These are phyloP conservation scores for Rhodophaea formosa DNA, from an alignment of 2,888 invertebrate species.

Conservation along the genomic window DNA sequence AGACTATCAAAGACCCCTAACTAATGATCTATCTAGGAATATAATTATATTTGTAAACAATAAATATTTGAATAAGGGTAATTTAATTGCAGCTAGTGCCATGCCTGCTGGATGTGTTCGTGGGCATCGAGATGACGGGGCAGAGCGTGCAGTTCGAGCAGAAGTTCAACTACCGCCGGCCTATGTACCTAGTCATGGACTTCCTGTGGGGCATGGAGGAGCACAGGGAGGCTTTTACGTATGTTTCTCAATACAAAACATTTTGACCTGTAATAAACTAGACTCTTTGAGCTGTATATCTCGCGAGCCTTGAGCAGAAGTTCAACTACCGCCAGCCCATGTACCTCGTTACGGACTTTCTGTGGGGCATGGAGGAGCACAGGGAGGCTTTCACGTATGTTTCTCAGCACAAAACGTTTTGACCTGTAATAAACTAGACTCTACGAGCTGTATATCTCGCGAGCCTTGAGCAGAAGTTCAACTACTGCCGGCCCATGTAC, in stretches of 20 bases:
- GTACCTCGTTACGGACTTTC: slow-evolving; percentile 95
- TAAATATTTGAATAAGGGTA: slow-evolving; percentile 1
- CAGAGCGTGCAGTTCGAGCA: slow-evolving; percentile 97
- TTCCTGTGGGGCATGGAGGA: slow-evolving; percentile 92
- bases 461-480: slow-evolving; percentile 99
- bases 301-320: too few species aligned
- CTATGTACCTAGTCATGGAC: slow-evolving; percentile 96
- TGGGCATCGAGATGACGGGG: slow-evolving; percentile 98
- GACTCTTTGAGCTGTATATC: too few species aligned
- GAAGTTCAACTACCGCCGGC: slow-evolving; percentile 97
- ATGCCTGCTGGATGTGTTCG: slow-evolving; percentile 93
- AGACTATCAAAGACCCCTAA: too few species aligned
- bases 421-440: too few species aligned
- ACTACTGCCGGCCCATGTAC: slow-evolving; percentile 89
- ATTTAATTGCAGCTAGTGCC: slow-evolving; percentile 83
- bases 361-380: slow-evolving; percentile 92
- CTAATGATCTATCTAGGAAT: too few species aligned
- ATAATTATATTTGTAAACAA: too few species aligned
- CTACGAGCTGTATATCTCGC: too few species aligned
- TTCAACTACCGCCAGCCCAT: slow-evolving; percentile 97
- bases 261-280: too few species aligned
- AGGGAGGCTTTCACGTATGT: slow-evolving; percentile 87
- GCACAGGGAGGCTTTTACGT: slow-evolving; percentile 89
- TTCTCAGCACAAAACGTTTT: not conserved
- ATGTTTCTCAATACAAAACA: slow-evolving; percentile 47